Conservation (phyloP, 2,888 invertebrate genomes). For the Slavum lentiscoides region DNA sequence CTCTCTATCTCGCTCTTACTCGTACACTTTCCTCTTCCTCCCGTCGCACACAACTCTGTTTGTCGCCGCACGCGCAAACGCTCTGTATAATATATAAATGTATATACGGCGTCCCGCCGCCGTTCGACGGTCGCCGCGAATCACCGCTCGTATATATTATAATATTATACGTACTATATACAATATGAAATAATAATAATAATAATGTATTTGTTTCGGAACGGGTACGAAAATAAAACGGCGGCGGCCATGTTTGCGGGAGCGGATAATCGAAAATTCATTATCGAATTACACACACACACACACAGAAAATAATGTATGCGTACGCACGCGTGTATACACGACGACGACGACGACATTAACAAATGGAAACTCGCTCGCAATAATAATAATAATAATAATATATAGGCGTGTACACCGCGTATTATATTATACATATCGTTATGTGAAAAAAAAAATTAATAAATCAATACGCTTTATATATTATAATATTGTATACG, state of each 20-base stretch:
- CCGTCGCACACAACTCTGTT: too few species aligned
- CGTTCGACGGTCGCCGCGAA: not conserved
- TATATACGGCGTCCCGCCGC: not conserved
- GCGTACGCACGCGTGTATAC: constrained; percentile 1
- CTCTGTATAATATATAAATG: not conserved
- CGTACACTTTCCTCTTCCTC: not conserved
- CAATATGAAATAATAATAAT: too few species aligned
- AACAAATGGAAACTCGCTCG: constrained; percentile 7
- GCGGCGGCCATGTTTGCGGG: constrained; percentile 30
- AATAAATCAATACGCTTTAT: too few species aligned
- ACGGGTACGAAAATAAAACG: not conserved
- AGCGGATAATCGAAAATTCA: constrained; percentile 45
- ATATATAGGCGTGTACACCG: not conserved
- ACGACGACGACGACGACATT: constrained; percentile 12
- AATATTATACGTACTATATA: not conserved
- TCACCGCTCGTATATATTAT: not conserved
- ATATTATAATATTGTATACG: too few species aligned
- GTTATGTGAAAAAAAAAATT: too few species aligned
- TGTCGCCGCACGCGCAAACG: not conserved
- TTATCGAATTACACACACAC: constrained; percentile 26
- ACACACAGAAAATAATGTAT: not conserved
- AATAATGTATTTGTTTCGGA: not conserved
- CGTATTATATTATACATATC: too few species aligned
- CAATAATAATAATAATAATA: not conserved
- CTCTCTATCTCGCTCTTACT: not conserved